Base-by-base conservation (phyloP, 2,888 invertebrate species). In the Ochlodes sylvanus region DNA sequence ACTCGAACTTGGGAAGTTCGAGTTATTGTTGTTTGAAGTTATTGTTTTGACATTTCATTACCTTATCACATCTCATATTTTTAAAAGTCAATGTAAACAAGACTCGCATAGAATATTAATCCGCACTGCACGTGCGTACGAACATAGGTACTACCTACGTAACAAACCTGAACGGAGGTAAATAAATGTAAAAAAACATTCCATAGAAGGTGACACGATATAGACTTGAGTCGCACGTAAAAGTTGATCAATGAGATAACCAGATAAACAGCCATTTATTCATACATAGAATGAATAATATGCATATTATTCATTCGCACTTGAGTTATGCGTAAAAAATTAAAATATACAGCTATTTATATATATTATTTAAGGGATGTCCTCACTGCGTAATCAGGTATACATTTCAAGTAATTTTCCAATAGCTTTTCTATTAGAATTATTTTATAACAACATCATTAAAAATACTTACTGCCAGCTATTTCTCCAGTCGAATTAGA, bases 391-490 rank as follows among this genome's bases (percentile, higher is more conserved):
- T 12, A 38, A 38, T 12, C 38, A 38, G 38, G 38, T 38, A 38
- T 38, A 10, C 38, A 9, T 38, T 38, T 38, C 19, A 21, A 9
- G 14, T 21, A 52, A 52, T 52, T 12, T 54, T 54, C 27, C 7
- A n/a, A 54, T 54, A 32, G 0, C 27, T 57, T 32, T 58, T 38
- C 17, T 27, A 27, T 10, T 56, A 1, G 44, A 7, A 15, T 27
- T 50, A 21, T 15, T 21, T n/a, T 42, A 50, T 42, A 57, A 34
- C 17, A 17, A 54, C 27, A 17, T 47, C 55, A 50, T 15, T 50
- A 67, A 62, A 42, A 50, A 68, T 81, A 92, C 93, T 92, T 76
- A 93, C 93, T 86, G 61, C 83, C 86, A 73, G 85, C 75, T 71
- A 80, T 76, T 72, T 81, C 79, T 72, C 80, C 86, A 76, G 85